phyloP scores from a whole-genome alignment of 1,140 invertebrate genomes.

The Caenorhabditis elegans region WBcel235 BX284603.4:5141501-5142000 shows the following conservation, averaged over 20 bases:
- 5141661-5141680: not conserved
- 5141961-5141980: not conserved
- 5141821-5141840: not conserved
- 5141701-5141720: not conserved
- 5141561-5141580: too few species aligned
- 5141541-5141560: too few species aligned
- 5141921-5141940: too few species aligned
- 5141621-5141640: not conserved
- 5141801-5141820: not conserved
- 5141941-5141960: not conserved
- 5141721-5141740: too few species aligned
- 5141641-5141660: too few species aligned
- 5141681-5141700: slow-evolving; percentile 23
- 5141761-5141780: not conserved
- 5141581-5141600: too few species aligned
- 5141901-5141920: too few species aligned
- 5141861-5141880: slow-evolving; percentile 22
- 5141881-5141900: slow-evolving; percentile 7
- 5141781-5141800: not conserved
- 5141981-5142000: not conserved
- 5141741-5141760: not conserved
- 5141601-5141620: not conserved
- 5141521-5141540: too few species aligned
- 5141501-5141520: too few species aligned
- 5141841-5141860: not conserved